Conservation (phyloP, 2,888 invertebrate genomes). For the Eupithecia vulgata region DNA sequence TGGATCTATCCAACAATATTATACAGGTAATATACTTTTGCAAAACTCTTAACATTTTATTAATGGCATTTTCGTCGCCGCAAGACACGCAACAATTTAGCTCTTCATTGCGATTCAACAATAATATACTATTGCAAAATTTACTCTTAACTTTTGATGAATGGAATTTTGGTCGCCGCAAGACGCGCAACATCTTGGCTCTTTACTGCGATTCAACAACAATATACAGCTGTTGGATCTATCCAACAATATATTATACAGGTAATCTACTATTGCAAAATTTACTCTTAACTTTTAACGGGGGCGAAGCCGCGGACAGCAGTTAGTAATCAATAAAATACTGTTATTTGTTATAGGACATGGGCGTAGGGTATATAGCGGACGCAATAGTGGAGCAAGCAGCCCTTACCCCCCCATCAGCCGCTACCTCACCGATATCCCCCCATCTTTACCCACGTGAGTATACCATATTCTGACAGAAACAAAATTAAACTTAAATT, state of each 20-base stretch:
- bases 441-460: constrained; percentile 60
- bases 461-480: constrained; percentile 32
- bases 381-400: constrained; percentile 90
- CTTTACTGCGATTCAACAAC: constrained; percentile 67
- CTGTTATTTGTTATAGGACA: constrained; percentile 81
- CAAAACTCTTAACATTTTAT: no score
- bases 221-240: constrained; percentile 92
- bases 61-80: constrained; percentile 61
- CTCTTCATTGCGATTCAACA: constrained; percentile 62
- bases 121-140: constrained; percentile 73
- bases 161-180: constrained; percentile 67
- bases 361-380: constrained; percentile 88
- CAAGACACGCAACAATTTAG: constrained; percentile 87
- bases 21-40: constrained; percentile 72
- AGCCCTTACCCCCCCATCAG: constrained; percentile 71
- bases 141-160: no score
- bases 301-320: no score
- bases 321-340: no score
- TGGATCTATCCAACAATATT: constrained; percentile 91
- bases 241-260: constrained; percentile 87
- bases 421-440: constrained; percentile 63
- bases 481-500: no score
- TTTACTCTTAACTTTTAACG: no score
- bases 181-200: constrained; percentile 86
- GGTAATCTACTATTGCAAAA: no score